Evolutionary conservation across 2,888 invertebrate genomes (phyloP), one percentile per base, ranked within the genome.

Genomic region (Nyleta sp.): DNA sequence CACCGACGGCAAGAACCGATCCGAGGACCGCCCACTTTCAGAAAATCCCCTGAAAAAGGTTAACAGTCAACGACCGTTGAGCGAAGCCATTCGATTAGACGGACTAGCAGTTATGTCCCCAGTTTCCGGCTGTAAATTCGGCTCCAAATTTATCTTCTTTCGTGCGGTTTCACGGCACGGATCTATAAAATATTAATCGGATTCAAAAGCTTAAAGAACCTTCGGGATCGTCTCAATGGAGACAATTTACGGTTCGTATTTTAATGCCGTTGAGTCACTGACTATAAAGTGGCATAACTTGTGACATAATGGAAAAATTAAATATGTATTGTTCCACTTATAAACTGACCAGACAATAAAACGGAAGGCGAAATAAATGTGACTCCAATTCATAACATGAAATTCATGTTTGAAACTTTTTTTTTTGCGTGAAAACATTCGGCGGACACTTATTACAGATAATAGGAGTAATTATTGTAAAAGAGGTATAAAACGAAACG

Each of bases 141-240:
- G 2, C 2, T 44, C 38, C 44, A 52, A 74, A 74, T 67, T 74
- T 74, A 74, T 67, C 52, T 60, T 53, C 28, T 52, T 74, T 67
- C 46, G n/a, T 38, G 53, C 13, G 31, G 28, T 48, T 50, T 31
- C 44, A 35, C 6, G 65, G 20, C 50, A 33, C 44, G 28, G 59
- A 73, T 65, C 57, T 59, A 73, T 73, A 65, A 65, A 73, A 64
- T 50, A 65, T 57, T 73, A 73, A 73, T 73, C 59, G 65, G 65
- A 65, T 65, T 73, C 50, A 22, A 22, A 65, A 65, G 59, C 57
- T 73, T 59, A 42, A 73, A 55, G 42, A n/a, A 52, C 31, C 46
- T 50, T 28, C 17, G 33, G 35, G 20, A 59, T 46, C 59, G 22
- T 50, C 42, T 48, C 35, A 50, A 57, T 57, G 28, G 13, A 20